A percentile compares a stretch with the other conserved stretches of the same genome.
Evolutionary conservation across 1,140 invertebrate species (phyloP).

Genomic region (Pogonognathellus flavescens): DNA sequence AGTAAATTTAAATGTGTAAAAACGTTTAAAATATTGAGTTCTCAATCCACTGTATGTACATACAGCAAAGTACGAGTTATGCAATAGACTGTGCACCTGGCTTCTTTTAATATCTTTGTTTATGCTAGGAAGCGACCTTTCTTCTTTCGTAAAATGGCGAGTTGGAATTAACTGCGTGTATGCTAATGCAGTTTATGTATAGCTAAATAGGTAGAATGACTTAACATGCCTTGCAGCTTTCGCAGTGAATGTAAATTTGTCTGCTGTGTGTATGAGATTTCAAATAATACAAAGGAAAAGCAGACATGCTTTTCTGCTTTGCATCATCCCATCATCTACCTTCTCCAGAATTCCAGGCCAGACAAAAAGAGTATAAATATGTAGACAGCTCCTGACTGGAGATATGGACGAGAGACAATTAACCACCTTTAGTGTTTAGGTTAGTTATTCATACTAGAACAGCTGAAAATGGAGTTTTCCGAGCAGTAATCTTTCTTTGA

Average conservation of each 20-base stretch:
- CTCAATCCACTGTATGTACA: constrained; percentile 9
- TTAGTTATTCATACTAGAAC: constrained; percentile 42
- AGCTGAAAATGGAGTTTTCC: constrained; percentile 35
- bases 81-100: neutral
- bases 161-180: no score
- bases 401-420: constrained; percentile 33
- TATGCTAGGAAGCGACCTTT: neutral
- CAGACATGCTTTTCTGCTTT: no score
- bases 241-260: no score
- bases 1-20: constrained; percentile 29
- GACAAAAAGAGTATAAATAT: neutral
- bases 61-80: neutral
- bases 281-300: no score
- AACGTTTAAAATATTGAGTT: constrained; percentile 19
- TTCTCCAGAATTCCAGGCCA: neutral
- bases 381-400: neutral
- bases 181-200: no score
- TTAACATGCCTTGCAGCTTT: no score
- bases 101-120: neutral
- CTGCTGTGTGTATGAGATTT: no score
- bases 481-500: constrained; percentile 28
- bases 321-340: constrained; percentile 7
- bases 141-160: neutral
- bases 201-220: no score
- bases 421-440: constrained; percentile 21